phyloP scores from a whole-genome alignment of 2,797 vertebrate species.

The Lemur catta region DNA sequence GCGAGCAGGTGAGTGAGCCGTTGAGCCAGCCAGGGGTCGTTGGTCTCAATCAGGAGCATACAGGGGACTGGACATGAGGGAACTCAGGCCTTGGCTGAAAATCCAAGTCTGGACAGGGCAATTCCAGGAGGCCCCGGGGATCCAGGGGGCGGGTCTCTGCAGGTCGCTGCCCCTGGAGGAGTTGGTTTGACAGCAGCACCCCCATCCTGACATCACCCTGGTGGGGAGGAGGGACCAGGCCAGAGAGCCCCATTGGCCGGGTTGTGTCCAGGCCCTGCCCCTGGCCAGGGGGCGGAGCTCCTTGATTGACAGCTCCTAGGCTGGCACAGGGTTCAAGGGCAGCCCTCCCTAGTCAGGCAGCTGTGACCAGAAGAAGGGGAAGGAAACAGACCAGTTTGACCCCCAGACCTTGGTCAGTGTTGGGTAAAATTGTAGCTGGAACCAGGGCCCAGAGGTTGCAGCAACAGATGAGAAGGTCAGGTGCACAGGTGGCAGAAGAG shows the following conservation, averaged over 20 bases:
- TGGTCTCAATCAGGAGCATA: not conserved
- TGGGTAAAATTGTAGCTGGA: not conserved
- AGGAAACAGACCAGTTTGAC: not conserved
- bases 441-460: not conserved
- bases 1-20: fast-evolving
- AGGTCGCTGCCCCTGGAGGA: not conserved
- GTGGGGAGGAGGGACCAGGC: too few relatives aligned
- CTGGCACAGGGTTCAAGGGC: too few relatives aligned
- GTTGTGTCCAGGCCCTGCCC: too few relatives aligned
- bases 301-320: not conserved
- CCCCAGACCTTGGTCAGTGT: not conserved
- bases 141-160: too few relatives aligned
- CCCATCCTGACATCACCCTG: too few relatives aligned
- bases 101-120: not conserved
- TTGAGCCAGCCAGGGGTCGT: too few relatives aligned
- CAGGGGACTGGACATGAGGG: not conserved
- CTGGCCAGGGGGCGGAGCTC: not conserved
- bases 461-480: fast-evolving
- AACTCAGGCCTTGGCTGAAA: not conserved
- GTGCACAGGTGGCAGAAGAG: fast-evolving
- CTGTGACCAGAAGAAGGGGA: not conserved
- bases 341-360: not conserved
- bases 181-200: not conserved
- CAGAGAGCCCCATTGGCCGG: not conserved
- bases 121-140: not conserved